These are phyloP conservation scores for Cephalotes varians DNA, from an alignment of 2,888 invertebrate species.

Conservation along the genomic window DNA sequence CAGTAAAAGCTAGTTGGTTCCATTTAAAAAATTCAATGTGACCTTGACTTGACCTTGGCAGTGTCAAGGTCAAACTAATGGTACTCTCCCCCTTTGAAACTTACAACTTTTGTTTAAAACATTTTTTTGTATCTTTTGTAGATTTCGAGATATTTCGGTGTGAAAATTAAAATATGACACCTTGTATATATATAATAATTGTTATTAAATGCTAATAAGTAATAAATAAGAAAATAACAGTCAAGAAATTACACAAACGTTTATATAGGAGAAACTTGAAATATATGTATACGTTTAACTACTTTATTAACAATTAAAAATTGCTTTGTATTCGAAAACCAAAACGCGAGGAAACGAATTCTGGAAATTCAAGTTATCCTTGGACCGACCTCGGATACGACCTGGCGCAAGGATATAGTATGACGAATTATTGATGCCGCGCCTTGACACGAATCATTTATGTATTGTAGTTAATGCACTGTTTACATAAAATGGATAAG, in stretches of 20 bases:
- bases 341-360: constrained; percentile 33
- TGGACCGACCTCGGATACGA: constrained; percentile 29
- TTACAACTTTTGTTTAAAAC: too few species aligned
- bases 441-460: constrained; percentile 63
- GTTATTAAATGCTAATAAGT: not conserved
- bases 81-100: too few species aligned
- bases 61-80: too few species aligned
- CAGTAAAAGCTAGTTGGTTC: too few species aligned
- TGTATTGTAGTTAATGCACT: not conserved
- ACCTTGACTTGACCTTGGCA: too few species aligned
- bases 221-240: not conserved
- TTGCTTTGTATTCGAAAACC: constrained; percentile 12
- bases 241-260: not conserved
- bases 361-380: constrained; percentile 18
- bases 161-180: too few species aligned
- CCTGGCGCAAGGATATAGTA: constrained; percentile 37
- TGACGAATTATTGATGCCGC: constrained; percentile 38
- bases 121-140: too few species aligned
- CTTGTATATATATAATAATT: not conserved
- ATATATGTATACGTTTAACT: too few species aligned
- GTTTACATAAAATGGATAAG: not conserved
- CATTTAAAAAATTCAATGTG: too few species aligned
- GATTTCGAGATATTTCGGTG: too few species aligned
- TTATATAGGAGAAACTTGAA: not conserved
- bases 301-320: not conserved